Evolutionary conservation across 2,888 invertebrate genomes (phyloP).

Genomic region (Xestoiulus laeticollis): DNA sequence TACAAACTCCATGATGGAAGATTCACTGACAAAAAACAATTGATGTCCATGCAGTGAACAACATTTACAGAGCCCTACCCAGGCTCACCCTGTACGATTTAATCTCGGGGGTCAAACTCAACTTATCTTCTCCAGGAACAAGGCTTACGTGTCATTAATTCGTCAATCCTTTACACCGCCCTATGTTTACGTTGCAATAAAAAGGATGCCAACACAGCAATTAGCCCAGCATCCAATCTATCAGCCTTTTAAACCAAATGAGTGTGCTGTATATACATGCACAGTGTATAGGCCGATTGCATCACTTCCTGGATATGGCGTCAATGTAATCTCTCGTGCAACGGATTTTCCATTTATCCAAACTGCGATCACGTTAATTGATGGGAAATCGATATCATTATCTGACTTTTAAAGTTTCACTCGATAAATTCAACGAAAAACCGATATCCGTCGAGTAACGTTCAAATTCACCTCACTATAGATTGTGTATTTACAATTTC

Average conservation of each 20-base stretch:
- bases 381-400: constrained; percentile 4
- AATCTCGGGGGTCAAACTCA: neutral
- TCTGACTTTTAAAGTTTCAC: neutral
- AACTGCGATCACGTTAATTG: constrained; percentile 10
- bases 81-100: neutral
- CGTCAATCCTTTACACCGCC: neutral
- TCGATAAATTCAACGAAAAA: neutral
- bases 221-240: constrained; percentile 16
- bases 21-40: too few relatives aligned
- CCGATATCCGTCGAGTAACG: neutral
- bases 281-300: too few relatives aligned
- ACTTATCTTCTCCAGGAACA: neutral
- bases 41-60: too few relatives aligned
- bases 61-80: neutral
- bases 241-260: neutral
- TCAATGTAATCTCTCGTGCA: neutral
- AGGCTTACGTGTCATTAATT: neutral
- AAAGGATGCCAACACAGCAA: constrained; percentile 36
- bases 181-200: constrained; percentile 25
- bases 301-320: neutral
- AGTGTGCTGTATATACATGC: neutral
- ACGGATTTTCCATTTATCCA: constrained; percentile 10
- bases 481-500: neutral
- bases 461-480: neutral
- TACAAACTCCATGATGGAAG: too few relatives aligned